These are phyloP conservation scores for Myotis lucifugus DNA, from an alignment of 2,113 vertebrate genomes.

Conservation along the genomic window DNA sequence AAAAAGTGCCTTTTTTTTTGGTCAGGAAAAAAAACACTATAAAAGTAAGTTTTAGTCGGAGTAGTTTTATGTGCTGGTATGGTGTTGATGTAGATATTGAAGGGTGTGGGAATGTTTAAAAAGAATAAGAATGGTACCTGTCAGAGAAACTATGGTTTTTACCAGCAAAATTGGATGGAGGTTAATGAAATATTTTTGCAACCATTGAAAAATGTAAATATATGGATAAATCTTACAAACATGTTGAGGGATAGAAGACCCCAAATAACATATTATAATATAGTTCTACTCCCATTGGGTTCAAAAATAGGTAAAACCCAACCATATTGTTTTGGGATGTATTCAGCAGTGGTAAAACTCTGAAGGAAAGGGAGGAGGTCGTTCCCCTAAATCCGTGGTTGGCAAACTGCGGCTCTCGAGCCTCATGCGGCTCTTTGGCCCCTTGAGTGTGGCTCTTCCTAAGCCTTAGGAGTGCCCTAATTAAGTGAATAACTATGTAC, in stretches of 20 bases:
- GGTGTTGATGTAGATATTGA: background rate
- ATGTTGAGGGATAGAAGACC: background rate
- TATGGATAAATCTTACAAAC: background rate
- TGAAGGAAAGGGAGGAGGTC: background rate
- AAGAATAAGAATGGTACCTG: background rate
- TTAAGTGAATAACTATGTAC: too few relatives aligned
- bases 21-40: background rate
- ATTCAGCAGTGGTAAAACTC: background rate
- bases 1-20: background rate
- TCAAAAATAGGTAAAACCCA: conserved; percentile 8
- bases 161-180: background rate
- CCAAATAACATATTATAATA: background rate
- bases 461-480: too few relatives aligned
- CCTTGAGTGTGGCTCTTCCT: too few relatives aligned
- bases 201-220: conserved; percentile 25
- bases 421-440: too few relatives aligned
- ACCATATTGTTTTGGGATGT: background rate
- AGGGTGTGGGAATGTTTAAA: background rate
- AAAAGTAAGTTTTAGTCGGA: background rate
- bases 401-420: too few relatives aligned
- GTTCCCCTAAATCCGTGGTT: background rate
- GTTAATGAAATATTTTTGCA: background rate
- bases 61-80: background rate
- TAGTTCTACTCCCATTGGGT: background rate
- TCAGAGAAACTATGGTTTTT: background rate